Evolutionary conservation across 1,140 invertebrate genomes (phyloP).

Genomic region (Euschistus heros): DNA sequence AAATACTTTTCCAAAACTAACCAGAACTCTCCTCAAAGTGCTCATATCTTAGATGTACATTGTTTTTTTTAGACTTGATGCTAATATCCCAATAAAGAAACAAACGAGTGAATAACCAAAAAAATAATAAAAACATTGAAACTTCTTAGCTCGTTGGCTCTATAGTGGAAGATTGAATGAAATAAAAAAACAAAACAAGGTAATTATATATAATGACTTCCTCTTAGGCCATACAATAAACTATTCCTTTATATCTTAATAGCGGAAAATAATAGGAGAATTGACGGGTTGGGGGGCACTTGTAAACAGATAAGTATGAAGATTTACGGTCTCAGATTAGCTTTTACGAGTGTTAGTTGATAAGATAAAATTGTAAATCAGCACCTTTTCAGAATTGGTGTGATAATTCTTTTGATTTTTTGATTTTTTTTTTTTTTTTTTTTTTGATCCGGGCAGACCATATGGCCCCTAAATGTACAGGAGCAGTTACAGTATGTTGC

Average conservation of each 20-base stretch:
- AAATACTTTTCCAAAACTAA: too few species aligned
- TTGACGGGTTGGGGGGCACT: not conserved
- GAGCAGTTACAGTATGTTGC: too few species aligned
- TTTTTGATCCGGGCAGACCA: not conserved
- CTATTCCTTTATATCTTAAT: conserved; percentile 7
- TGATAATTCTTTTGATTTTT: not conserved
- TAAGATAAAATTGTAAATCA: conserved; percentile 8
- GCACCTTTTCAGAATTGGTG: not conserved
- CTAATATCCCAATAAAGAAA: too few species aligned
- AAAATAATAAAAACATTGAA: too few species aligned
- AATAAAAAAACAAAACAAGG: not conserved
- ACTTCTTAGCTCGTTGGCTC: too few species aligned
- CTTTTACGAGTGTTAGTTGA: conserved; percentile 8
- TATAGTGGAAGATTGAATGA: not conserved
- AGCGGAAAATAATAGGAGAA: not conserved
- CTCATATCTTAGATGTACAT: too few species aligned
- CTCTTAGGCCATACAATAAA: conserved; percentile 3
- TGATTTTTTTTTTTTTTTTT: not conserved
- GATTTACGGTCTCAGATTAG: conserved; percentile 5
- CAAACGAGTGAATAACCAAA: too few species aligned
- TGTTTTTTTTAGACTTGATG: too few species aligned
- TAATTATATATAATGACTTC: conserved; percentile 4
- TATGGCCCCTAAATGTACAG: not conserved
- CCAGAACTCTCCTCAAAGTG: too few species aligned
- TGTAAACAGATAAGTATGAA: conserved; percentile 2